phyloP scores from a whole-genome alignment of 2,797 vertebrate species.

The Sciaenops ocellatus region DNA sequence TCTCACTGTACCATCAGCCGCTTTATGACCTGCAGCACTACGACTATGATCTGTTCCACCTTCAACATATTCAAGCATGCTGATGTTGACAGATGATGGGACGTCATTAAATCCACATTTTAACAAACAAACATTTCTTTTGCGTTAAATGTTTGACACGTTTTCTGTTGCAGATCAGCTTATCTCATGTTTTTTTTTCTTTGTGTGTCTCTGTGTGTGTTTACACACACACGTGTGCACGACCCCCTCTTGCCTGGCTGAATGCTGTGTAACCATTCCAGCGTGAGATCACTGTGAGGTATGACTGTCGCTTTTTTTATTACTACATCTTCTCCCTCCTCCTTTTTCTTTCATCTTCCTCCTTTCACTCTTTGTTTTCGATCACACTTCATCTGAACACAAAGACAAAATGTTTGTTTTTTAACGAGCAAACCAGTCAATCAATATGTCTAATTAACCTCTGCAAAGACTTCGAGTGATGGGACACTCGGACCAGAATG shows the following conservation, averaged over 20 bases:
- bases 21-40: conserved; percentile 35
- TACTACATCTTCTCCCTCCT: neutral
- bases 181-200: conserved; percentile 65
- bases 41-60: conserved; percentile 29
- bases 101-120: neutral
- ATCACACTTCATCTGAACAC: neutral
- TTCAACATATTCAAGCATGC: neutral
- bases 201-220: conserved; percentile 67
- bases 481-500: too few species aligned
- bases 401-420: conserved; percentile 11
- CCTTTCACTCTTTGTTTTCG: neutral
- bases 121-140: conserved; percentile 32
- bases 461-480: neutral
- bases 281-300: conserved; percentile 93
- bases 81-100: too few species aligned
- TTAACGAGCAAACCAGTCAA: neutral
- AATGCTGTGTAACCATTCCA: conserved; percentile 86
- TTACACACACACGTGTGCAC: conserved; percentile 55
- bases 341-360: neutral
- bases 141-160: neutral
- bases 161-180: conserved; percentile 42
- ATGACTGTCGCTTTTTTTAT: conserved; percentile 66
- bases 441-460: neutral
- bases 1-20: conserved; percentile 14
- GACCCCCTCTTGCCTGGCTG: conserved; percentile 74